Conservation (phyloP, 2,888 invertebrate genomes). For the Agrilus cyanescens region DNA sequence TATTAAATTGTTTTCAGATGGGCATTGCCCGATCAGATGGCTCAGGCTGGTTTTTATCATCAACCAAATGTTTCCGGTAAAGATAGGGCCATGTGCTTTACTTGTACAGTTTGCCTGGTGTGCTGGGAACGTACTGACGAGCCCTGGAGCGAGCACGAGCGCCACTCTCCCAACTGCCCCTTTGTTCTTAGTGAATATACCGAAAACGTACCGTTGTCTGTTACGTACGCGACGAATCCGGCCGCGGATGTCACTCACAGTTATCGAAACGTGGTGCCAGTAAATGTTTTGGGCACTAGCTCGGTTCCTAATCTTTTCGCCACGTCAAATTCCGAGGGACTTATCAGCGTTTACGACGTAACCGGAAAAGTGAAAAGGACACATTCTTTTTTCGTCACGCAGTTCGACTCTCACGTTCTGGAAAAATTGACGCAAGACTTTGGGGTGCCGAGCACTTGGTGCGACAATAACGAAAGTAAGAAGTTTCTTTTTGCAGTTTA, state of each 20-base stretch:
- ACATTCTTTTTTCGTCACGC: slow-evolving; percentile 44
- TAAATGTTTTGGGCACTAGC: slow-evolving; percentile 28
- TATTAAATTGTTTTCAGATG: slow-evolving; percentile 47
- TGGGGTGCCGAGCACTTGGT: slow-evolving; percentile 27
- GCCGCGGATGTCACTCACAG: slow-evolving; percentile 40
- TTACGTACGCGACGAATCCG: slow-evolving; percentile 73
- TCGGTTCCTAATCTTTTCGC: slow-evolving; percentile 37
- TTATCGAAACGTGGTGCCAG: slow-evolving; percentile 17
- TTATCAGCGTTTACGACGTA: slow-evolving; percentile 75
- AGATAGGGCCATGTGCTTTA: slow-evolving; percentile 93
- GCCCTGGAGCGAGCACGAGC: slow-evolving; percentile 94
- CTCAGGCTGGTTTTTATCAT: slow-evolving; percentile 93
- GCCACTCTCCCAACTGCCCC: slow-evolving; percentile 87
- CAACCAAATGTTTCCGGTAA: slow-evolving; percentile 83
- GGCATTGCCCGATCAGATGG: slow-evolving; percentile 93
- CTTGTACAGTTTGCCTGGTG: slow-evolving; percentile 86
- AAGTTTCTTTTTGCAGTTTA: background rate
- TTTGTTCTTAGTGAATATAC: slow-evolving; percentile 92
- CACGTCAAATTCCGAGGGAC: slow-evolving; percentile 47
- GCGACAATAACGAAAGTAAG: slow-evolving; percentile 28
- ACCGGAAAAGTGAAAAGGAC: slow-evolving; percentile 63
- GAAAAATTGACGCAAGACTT: slow-evolving; percentile 35
- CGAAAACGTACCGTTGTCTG: slow-evolving; percentile 84
- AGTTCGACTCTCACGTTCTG: slow-evolving; percentile 33
- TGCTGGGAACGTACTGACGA: slow-evolving; percentile 97